Evolutionary conservation across 2,113 vertebrate genomes (phyloP), one percentile per base, ranked within the genome.

Genomic region (Tetrao urogallus): DNA sequence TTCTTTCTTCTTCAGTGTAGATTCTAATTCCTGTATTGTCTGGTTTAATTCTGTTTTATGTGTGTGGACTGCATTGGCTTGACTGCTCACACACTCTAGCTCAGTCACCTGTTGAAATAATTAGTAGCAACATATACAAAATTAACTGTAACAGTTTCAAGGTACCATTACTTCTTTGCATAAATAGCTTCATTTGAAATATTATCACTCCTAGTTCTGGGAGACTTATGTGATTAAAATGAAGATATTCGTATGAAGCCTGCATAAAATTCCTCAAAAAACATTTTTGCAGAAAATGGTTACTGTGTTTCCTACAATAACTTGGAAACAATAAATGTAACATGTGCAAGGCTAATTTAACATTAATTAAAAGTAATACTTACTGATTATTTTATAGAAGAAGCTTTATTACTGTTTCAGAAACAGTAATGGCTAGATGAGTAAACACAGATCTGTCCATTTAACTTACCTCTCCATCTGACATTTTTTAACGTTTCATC

Each of bases 11-110:
- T 99, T 99, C 92, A 99, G 94, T 0, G 98, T 98, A 48, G 98
- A 97, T 88, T 99, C 99, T 92, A 99, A 97, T 89, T 99, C 99
- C 96, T 99, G 99, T 95, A 99, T 99, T 84, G 99, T 99, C 98
- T 99, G 99, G 96, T 99, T 99, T 91, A 99, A 97, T 92, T 99
- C 99, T 47, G 98, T 98, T 98, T 99, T 99, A 93, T 99, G 99
- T 72, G 98, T 98, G 96, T 99, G 99, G 82, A 99, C 99, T n/a
- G 98, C 99, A 85, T 99, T 99, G 85, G 98, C 98, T 98, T 99
- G 99, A 96, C 98, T 99, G 95, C 99, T 99, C 96, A 99, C 98
- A 97, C 99, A 99, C 94, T 99, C 99, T 54, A 99, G 98, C 84
- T 99, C 99, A 19, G 99, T 99, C 96, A 99, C 99, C 99, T 99